Conservation (phyloP, 2,797 vertebrate genomes). For the Eulemur rubriventer region DNA sequence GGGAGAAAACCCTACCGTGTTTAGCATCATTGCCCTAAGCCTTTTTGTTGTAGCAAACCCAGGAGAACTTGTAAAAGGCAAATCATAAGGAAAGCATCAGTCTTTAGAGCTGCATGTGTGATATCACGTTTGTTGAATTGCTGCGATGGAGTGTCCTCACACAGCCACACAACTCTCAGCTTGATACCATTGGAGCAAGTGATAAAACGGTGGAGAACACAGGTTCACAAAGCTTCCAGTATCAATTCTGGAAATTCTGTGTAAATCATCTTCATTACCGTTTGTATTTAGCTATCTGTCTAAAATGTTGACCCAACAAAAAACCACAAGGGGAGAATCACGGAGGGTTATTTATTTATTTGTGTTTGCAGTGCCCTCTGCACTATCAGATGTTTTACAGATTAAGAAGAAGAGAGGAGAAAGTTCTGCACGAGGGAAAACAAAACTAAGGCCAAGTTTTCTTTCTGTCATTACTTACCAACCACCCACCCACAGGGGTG, state of each 20-base stretch:
- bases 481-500: too few relatives aligned
- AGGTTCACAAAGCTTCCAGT: not conserved
- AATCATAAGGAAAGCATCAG: not conserved
- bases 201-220: not conserved
- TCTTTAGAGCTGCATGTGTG: not conserved
- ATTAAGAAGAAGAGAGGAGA: conserved; percentile 80
- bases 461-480: conserved; percentile 69
- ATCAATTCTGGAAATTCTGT: not conserved
- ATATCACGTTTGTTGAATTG: not conserved
- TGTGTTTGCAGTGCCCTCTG: conserved; percentile 48
- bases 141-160: not conserved
- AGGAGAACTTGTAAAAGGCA: not conserved
- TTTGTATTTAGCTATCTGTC: conserved; percentile 16
- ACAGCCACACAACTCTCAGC: not conserved
- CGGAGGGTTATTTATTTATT: conserved; percentile 73
- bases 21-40: not conserved
- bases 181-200: not conserved
- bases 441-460: conserved; percentile 81
- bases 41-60: not conserved
- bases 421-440: conserved; percentile 63
- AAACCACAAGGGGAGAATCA: not conserved
- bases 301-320: not conserved
- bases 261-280: not conserved
- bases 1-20: not conserved
- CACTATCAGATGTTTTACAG: conserved; percentile 86